phyloP scores from a whole-genome alignment of 2,888 invertebrate species.

The Sympetrum striolatum region DNA sequence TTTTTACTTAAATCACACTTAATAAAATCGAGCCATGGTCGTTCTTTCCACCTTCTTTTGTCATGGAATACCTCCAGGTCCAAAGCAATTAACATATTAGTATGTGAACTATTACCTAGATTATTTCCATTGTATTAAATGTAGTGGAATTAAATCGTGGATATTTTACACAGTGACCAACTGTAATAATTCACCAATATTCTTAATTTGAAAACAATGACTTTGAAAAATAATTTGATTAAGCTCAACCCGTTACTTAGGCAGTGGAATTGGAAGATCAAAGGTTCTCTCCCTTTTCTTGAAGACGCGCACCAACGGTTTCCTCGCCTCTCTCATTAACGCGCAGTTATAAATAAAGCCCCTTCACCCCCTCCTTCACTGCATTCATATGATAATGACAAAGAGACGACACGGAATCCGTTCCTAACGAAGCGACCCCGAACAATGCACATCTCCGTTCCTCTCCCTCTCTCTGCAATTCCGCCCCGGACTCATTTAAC shows the following conservation, averaged over 20 bases:
- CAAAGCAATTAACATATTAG: no score
- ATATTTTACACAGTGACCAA: no score
- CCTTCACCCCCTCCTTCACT: not conserved
- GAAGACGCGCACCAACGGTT: not conserved
- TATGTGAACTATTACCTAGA: no score
- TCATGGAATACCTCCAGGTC: no score
- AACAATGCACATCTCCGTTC: not conserved
- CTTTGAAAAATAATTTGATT: no score
- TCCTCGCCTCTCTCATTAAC: not conserved
- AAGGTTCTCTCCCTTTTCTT: not conserved
- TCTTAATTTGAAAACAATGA: no score
- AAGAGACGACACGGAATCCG: not conserved
- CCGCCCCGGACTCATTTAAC: not conserved
- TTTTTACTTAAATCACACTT: no score
- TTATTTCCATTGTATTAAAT: no score
- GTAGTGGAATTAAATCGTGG: no score
- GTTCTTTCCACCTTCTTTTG: no score
- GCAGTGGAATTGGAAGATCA: not conserved
- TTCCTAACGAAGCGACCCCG: not conserved
- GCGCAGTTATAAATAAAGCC: not conserved
- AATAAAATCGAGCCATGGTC: no score
- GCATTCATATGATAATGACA: slow-evolving; percentile 23
- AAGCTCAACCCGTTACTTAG: not conserved
- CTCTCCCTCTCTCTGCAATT: not conserved
- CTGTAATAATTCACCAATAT: no score